Evolutionary conservation across 2,113 vertebrate genomes (phyloP).

Genomic region (Carlito syrichta): DNA sequence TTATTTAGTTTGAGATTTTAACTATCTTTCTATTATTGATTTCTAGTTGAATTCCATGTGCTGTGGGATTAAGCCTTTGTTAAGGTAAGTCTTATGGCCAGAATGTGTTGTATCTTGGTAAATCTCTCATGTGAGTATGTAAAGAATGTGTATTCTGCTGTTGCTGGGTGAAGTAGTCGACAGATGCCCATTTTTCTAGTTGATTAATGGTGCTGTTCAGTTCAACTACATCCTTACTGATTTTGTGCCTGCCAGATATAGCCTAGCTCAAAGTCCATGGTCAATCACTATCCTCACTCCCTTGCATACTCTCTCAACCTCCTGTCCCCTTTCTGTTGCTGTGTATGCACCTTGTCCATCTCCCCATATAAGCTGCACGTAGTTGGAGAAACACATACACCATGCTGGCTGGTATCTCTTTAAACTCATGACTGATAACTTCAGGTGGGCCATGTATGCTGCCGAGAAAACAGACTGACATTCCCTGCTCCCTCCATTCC

Average conservation of each 20-base stretch:
- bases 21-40: not conserved
- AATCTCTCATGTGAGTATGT: not conserved
- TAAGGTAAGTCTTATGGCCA: not conserved
- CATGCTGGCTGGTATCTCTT: not conserved
- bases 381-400: not conserved
- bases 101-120: not conserved
- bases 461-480: not conserved
- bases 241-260: not conserved
- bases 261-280: not conserved
- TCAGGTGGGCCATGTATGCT: not conserved
- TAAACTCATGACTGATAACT: not conserved
- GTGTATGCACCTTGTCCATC: not conserved
- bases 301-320: not conserved
- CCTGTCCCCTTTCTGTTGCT: not conserved
- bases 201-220: not conserved
- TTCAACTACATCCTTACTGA: not conserved
- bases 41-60: not conserved
- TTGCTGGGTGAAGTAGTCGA: not conserved
- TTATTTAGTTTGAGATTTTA: not conserved
- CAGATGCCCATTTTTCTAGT: not conserved
- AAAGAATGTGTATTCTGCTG: not conserved
- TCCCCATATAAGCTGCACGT: not conserved
- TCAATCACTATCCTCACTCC: not conserved
- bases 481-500: not conserved
- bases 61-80: not conserved